Conservation (phyloP, 2,797 vertebrate genomes). For the Rhynchotus rufescens region DNA sequence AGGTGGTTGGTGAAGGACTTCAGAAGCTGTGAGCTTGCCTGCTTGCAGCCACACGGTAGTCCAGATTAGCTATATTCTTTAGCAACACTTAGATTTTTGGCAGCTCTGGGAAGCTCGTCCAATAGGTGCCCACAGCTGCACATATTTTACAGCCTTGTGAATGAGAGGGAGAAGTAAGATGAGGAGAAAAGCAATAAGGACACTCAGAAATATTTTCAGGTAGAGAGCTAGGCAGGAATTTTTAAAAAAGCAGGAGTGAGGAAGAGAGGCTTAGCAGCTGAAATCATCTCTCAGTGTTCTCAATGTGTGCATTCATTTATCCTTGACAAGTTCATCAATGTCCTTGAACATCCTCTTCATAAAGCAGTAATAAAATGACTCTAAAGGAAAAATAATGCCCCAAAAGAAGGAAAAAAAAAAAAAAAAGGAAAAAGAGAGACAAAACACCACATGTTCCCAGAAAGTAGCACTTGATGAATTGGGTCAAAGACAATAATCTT, state of each 20-base stretch:
- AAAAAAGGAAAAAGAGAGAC: neutral
- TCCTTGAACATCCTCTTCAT: neutral
- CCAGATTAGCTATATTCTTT: neutral
- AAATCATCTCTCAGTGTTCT: neutral
- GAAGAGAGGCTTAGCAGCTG: neutral
- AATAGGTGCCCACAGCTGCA: neutral
- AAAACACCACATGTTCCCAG: neutral
- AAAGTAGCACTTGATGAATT: neutral
- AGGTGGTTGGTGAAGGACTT: neutral
- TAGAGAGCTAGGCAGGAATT: neutral
- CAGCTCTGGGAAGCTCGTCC: neutral
- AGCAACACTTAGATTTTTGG: neutral
- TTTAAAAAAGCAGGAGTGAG: neutral
- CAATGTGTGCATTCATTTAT: neutral
- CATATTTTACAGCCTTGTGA: rapidly evolving
- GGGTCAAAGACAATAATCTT: neutral
- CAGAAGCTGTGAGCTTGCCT: rapidly evolving
- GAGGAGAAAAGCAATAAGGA: neutral
- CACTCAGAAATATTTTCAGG: neutral
- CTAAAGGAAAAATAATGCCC: neutral
- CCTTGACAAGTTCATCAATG: neutral
- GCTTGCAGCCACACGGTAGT: neutral
- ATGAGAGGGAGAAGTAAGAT: neutral
- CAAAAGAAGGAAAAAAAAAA: neutral
- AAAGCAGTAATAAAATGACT: rapidly evolving